These are phyloP conservation scores for Festucalex cinctus DNA, from an alignment of 2,113 vertebrate species.

Conservation along the genomic window DNA sequence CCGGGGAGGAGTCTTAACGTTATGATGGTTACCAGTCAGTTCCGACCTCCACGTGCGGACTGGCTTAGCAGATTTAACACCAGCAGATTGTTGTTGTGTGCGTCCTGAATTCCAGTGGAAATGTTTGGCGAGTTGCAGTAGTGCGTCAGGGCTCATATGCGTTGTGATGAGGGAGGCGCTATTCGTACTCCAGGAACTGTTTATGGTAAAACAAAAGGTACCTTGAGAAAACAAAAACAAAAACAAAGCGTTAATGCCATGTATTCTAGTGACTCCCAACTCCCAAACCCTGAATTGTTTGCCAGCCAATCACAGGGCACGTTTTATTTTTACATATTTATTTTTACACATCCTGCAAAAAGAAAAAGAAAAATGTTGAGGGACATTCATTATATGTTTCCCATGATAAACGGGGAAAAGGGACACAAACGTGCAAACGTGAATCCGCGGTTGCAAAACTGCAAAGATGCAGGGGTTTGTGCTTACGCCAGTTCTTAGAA, in stretches of 20 bases:
- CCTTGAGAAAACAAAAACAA: conserved; percentile 36
- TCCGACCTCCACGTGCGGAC: background rate
- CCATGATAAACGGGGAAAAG: no score
- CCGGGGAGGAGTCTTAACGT: background rate
- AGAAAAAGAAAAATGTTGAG: no score
- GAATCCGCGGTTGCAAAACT: no score
- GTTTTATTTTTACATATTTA: no score
- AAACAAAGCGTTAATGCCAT: background rate
- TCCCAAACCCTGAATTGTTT: no score
- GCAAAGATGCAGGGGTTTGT: no score
- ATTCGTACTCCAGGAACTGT: conserved; percentile 95
- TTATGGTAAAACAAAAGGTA: conserved; percentile 97
- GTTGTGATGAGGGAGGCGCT: conserved; percentile 47
- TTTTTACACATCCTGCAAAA: no score
- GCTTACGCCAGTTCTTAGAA: no score
- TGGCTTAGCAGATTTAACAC: background rate
- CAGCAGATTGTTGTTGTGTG: conserved; percentile 8
- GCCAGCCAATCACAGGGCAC: no score
- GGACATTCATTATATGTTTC: no score
- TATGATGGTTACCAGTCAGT: background rate
- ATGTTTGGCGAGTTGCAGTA: background rate
- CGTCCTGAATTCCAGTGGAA: conserved; percentile 36
- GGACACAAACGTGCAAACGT: no score
- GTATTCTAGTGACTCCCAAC: no score
- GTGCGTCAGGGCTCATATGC: conserved; percentile 13